phyloP scores from a whole-genome alignment of 2,888 invertebrate genomes.

The Trimorus sp. region DNA sequence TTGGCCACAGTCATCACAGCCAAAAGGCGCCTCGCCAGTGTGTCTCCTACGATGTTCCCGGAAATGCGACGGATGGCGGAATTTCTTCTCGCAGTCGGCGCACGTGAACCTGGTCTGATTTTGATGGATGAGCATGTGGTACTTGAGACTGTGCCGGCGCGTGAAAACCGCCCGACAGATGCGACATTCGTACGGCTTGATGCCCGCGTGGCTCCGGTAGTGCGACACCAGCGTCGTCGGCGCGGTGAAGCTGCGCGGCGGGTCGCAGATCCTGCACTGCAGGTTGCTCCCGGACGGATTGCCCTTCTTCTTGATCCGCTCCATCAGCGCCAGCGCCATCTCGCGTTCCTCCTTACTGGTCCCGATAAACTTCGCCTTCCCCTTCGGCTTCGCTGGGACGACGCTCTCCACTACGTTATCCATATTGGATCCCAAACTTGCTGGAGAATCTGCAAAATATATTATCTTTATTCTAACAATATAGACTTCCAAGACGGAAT shows the following conservation, averaged over 20 bases:
- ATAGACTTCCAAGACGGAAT: too few relatives aligned
- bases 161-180: constrained; percentile 84
- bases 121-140: constrained; percentile 85
- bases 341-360: constrained; percentile 82
- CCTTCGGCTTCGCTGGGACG: constrained; percentile 79
- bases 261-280: constrained; percentile 83
- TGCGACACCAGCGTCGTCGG: constrained; percentile 84
- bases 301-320: constrained; percentile 80
- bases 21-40: constrained; percentile 83
- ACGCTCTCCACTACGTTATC: constrained; percentile 50
- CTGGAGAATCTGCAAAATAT: too few relatives aligned
- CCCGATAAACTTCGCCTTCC: constrained; percentile 82
- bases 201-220: constrained; percentile 85
- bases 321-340: constrained; percentile 83
- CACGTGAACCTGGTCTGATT: constrained; percentile 85
- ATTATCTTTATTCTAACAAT: too few relatives aligned
- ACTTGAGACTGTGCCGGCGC: constrained; percentile 84
- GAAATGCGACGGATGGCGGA: constrained; percentile 84
- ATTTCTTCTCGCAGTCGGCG: constrained; percentile 84
- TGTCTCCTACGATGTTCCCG: constrained; percentile 84
- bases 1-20: constrained; percentile 82
- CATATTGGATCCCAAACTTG: constrained; percentile 4
- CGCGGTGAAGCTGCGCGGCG: constrained; percentile 84
- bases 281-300: constrained; percentile 80
- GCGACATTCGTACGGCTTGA: constrained; percentile 84